Base-by-base conservation (phyloP, 1,140 invertebrate genomes). In the Pogonomyrmex californicus region DNA sequence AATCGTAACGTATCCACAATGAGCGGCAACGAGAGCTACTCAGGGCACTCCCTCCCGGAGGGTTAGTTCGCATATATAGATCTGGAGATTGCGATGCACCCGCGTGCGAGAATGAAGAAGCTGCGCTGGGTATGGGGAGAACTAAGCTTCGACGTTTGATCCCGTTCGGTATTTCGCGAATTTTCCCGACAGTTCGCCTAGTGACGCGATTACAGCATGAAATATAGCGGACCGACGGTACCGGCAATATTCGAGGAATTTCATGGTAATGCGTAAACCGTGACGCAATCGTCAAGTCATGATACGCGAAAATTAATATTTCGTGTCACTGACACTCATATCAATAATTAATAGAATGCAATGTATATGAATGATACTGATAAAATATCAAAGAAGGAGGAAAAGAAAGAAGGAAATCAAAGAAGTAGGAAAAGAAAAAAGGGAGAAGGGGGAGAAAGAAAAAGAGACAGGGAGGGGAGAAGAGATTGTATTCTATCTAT, bases 91-190 rank as follows among this genome's bases (percentile, higher is more conserved):
- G 66, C 65, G 38, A 58, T 75, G 79, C 23, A 58, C 4, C 17
- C 51, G 63, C 66, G 78, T 23, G 58, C 58, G 62, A 41, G 49
- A 60, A 58, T 41, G 70, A 77, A 49, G 66, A 44, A 36, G 62
- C 36, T 36, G 38, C 44, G 70, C 10, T 58, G 49, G 49, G 10
- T 54, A 73, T n/a, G 38, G 23, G 70, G 81, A n/a, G 70, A 86
- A n/a, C 58, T 30, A 12, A 60, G 86, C 88, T 90, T 90, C 88
- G 88, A 90, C 70, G 81, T 90, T 90, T 83, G 82, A 83, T 78
- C 65, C 36, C 71, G 54, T 68, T 49, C 70, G 70, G 81, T 75
- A 90, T 90, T 82, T 90, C 81, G 86, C 76, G 77, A 90, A 90
- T 90, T 88, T 78, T 63, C 58, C 63, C 56, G 86, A 87, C 68